Conservation (phyloP, 2,888 invertebrate species). For the Calameuta filiformis region DNA sequence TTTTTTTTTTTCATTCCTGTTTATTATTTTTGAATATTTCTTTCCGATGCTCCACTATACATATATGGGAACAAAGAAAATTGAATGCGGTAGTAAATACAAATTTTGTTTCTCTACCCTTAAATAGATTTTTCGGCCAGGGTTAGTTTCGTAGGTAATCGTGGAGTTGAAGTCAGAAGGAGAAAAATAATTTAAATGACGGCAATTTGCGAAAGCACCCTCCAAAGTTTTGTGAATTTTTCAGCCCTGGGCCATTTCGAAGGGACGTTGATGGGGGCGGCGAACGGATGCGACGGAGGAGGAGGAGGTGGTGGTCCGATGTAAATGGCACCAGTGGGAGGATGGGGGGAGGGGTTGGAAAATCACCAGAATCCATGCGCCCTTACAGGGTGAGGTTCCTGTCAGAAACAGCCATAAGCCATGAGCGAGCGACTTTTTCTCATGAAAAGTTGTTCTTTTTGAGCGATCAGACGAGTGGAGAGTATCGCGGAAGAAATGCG, state of each 20-base stretch:
- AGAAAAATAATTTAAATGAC: neutral
- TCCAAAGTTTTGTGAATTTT: neutral
- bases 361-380: neutral
- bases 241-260: neutral
- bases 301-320: neutral
- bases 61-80: neutral
- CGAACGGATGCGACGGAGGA: neutral
- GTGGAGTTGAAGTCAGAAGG: neutral
- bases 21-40: too few species aligned
- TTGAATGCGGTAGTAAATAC: neutral
- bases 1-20: neutral
- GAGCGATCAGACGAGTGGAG: slow-evolving; percentile 28
- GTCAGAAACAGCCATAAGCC: slow-evolving; percentile 46
- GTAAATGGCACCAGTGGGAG: neutral
- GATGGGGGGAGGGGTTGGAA: neutral
- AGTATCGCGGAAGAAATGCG: slow-evolving; percentile 38
- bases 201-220: neutral
- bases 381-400: slow-evolving; percentile 13
- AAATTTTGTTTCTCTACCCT: neutral
- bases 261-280: neutral
- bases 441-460: slow-evolving; percentile 20
- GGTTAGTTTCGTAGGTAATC: neutral
- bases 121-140: neutral
- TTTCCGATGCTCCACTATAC: too few species aligned
- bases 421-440: slow-evolving; percentile 46